Evolutionary conservation across 2,113 vertebrate genomes (phyloP), one percentile per base, ranked within the genome.

Genomic region (Butorides virescens): DNA sequence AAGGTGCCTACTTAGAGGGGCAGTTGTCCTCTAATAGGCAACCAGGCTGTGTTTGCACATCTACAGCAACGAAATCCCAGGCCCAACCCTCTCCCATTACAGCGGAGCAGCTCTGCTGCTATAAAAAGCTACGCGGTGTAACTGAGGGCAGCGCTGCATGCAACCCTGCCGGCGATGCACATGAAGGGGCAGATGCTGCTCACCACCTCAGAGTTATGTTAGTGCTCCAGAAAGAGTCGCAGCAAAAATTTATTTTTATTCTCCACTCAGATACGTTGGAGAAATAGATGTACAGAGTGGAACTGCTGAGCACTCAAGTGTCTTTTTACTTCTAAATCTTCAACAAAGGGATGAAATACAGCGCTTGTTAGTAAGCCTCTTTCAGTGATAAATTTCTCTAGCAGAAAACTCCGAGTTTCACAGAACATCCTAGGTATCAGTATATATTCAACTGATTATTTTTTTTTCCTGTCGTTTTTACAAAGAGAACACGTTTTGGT

Each of bases 81-180:
- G 9, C 17, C 66, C 25, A 50, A 2, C 15, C 44, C 58, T 52
- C 56, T 49, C 44, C 65, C 13, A 21, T 8, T 34, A 23, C 3
- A 10, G 49, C 8, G 39, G 6, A 21, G 56, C 50, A 44, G 68
- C 11, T 9, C 15, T 27, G 27, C 37, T 37, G 59, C 80, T 58
- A 1, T 5, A 9, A 50, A 15, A 10, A 55, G 13, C 9, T 14
- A 3, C 4, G 15, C 59, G 19, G 11, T 10, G 1, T 11, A 27
- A 42, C 34, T 17, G 13, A 3, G 0, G 32, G 75, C 55, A 86
- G 61, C 36, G 7, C 42, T 29, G 21, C 68, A 53, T 52, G 4
- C 55, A 65, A 0, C 15, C 8, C 37, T 20, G 34, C 2, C 37
- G 47, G 23, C 13, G 2, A 1, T 1, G 9, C 0, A 0, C 10